Evolutionary conservation across 2,113 vertebrate species (phyloP).

Genomic region (Silurus asotus): DNA sequence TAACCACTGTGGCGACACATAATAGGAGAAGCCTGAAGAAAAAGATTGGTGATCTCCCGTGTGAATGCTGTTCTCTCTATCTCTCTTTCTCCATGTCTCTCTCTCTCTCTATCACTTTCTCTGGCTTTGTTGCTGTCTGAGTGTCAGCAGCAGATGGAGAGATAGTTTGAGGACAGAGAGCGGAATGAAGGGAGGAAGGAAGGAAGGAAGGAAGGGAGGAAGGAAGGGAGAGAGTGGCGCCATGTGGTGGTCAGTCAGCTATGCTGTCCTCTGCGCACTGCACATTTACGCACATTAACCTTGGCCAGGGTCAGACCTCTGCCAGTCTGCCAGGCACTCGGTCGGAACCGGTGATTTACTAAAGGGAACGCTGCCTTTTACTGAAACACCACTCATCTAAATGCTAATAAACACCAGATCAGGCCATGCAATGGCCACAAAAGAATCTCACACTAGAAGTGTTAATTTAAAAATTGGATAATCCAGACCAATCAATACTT

Average conservation of each 20-base stretch:
- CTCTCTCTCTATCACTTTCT: constrained; percentile 25
- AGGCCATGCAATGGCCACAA: no score
- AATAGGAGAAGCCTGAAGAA: no score
- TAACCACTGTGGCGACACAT: no score
- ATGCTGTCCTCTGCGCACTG: constrained; percentile 26
- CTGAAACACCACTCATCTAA: background rate
- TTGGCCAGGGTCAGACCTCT: constrained; percentile 42
- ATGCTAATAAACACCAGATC: background rate
- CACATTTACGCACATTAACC: constrained; percentile 44
- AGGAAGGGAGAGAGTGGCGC: constrained; percentile 13
- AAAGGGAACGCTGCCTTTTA: background rate
- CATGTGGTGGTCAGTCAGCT: constrained; percentile 32
- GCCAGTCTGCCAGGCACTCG: constrained; percentile 29
- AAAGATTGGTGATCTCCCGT: background rate
- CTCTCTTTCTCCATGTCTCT: background rate
- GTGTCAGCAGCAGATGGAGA: constrained; percentile 38
- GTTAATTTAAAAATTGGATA: background rate
- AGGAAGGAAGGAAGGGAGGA: constrained; percentile 11
- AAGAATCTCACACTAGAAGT: background rate
- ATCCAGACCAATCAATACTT: background rate
- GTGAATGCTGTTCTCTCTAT: background rate
- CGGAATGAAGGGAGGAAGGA: constrained; percentile 5
- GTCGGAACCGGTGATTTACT: constrained; percentile 27
- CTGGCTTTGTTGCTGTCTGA: constrained; percentile 30
- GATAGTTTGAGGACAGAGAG: constrained; percentile 5